A percentile compares a stretch with the other conserved stretches of the same genome.
Evolutionary conservation across 2,113 vertebrate species (phyloP).

Genomic region (Mobula birostris): DNA sequence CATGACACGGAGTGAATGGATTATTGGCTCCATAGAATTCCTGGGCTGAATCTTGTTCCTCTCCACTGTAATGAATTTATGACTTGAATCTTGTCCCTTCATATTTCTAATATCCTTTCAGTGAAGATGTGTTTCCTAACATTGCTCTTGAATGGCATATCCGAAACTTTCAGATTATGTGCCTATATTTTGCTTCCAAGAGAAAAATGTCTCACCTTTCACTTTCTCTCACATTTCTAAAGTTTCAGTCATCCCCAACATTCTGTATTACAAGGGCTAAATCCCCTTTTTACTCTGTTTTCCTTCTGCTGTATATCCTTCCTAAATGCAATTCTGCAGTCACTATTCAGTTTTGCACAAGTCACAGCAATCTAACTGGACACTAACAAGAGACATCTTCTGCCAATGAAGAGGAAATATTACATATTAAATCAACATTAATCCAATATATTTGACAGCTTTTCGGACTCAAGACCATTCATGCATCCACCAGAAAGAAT

Average conservation of each 20-base stretch:
- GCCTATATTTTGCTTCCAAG: not conserved
- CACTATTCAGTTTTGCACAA: not conserved
- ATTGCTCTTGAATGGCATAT: not conserved
- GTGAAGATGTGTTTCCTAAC: not conserved
- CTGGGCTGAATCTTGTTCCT: too few species aligned
- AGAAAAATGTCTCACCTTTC: not conserved
- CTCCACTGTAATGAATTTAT: too few species aligned
- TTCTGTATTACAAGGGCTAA: not conserved
- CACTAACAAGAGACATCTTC: not conserved
- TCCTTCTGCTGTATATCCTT: not conserved
- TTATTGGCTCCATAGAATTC: too few species aligned
- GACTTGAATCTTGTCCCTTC: too few species aligned
- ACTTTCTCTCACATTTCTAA: not conserved
- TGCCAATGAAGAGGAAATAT: not conserved
- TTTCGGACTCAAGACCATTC: not conserved
- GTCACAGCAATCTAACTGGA: not conserved
- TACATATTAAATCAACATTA: not conserved
- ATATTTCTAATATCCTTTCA: not conserved
- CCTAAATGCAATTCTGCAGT: not conserved
- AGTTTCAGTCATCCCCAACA: not conserved
- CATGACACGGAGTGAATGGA: too few species aligned
- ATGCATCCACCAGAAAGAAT: not conserved
- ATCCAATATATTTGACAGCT: not conserved
- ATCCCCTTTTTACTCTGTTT: not conserved
- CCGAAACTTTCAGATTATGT: not conserved